Base-by-base conservation (phyloP, 2,797 vertebrate species). In the Scomberomorus guttatus region DNA sequence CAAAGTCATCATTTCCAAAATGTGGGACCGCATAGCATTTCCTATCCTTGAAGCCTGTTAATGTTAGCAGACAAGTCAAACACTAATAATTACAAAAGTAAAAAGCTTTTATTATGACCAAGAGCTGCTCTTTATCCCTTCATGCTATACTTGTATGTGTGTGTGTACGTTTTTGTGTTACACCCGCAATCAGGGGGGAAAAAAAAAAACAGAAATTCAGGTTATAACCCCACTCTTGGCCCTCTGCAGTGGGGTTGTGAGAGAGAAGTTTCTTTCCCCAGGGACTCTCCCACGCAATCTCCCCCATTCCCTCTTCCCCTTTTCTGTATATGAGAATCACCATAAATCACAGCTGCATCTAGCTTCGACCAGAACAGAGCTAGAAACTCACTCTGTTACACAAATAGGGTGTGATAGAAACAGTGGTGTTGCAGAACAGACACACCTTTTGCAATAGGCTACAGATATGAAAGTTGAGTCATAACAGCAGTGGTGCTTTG, bases 251-350 rank as follows among this genome's bases (percentile, higher is more conserved):
- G 63, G 69, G 82, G 83, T 87, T 93, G 79, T 92, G 87, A 92
- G 89, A 92, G 79, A 76, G 71, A 72, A 27, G 67, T 69, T 85
- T 88, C 44, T 76, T 55, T 86, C 86, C 82, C 75, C 42, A 12
- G 80, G 84, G 85, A 85, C 73, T 88, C 88, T 92, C 89, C 90
- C 91, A 93, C 87, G 84, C 85, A 60, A 71, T 77, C 76, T 51
- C 80, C 70, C 70, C 57, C 57, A 42, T 67, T 67, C 69, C 81
- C 70, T 72, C 29, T 55, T 62, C 46, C 55, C 69, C 77, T 61
- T 18, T 54, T 52, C 52, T 60, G 54, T 69, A 77, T 75, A 90
- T 80, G 61, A 82, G 70, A 83, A 79, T 63, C 75, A 79, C 14
- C 64, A 80, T 89, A 92, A 90, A 92, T 90, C 84, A 81, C n/a